Evolutionary conservation across 2,797 vertebrate species (phyloP).

Genomic region (Phrynocephalus vlangalii): DNA sequence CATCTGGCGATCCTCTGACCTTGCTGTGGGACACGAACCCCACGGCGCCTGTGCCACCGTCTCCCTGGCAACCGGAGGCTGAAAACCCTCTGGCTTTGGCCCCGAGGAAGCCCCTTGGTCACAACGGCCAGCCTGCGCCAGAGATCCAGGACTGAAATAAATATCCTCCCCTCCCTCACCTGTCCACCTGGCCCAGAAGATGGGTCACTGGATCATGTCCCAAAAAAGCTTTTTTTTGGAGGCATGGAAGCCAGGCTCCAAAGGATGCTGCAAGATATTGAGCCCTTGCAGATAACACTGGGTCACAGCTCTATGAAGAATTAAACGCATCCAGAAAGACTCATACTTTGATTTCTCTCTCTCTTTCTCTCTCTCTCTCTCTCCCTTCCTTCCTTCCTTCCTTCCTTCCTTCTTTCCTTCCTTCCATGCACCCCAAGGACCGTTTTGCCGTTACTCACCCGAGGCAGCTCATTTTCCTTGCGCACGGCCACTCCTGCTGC

Average conservation of each 20-base stretch:
- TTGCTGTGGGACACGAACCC: rapidly evolving
- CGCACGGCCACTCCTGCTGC: too few species aligned
- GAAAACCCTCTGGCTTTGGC: rapidly evolving
- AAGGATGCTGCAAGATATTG: slow-evolving; percentile 34
- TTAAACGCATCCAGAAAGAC: slow-evolving; percentile 34
- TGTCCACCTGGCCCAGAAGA: neutral
- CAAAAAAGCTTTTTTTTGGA: neutral
- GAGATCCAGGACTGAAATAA: neutral
- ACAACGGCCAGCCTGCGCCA: rapidly evolving
- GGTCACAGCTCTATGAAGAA: neutral
- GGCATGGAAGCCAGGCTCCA: neutral
- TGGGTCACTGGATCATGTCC: rapidly evolving
- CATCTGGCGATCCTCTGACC: neutral
- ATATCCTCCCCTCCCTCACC: slow-evolving; percentile 14
- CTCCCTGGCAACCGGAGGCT: neutral
- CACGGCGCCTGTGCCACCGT: neutral
- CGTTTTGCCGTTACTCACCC: slow-evolving; percentile 81
- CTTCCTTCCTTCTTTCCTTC: neutral
- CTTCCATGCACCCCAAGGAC: slow-evolving; percentile 11
- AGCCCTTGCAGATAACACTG: slow-evolving; percentile 34
- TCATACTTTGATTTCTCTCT: neutral
- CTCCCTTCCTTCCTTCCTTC: too few species aligned
- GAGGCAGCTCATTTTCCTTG: slow-evolving; percentile 85
- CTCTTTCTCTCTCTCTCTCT: neutral
- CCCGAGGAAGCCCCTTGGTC: neutral